A percentile compares a stretch with the other conserved stretches of the same genome.
These are phyloP conservation scores for Tenthredo notha DNA, from an alignment of 2,888 invertebrate species.

Conservation along the genomic window DNA sequence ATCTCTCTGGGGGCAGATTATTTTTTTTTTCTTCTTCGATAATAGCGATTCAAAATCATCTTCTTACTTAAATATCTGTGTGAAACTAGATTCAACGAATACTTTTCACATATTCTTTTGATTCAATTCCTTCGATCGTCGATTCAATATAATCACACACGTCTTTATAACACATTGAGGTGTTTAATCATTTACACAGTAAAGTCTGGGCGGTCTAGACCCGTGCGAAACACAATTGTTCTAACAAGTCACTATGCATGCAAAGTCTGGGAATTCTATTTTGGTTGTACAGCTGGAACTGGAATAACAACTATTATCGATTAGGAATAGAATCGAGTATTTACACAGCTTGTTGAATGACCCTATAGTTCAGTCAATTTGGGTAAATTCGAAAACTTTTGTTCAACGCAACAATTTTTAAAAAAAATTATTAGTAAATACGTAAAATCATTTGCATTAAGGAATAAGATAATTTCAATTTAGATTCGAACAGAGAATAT, in stretches of 20 bases:
- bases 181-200: background rate
- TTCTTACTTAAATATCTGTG: no score
- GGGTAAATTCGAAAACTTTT: no score
- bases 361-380: background rate
- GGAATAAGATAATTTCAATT: no score
- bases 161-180: no score
- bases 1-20: slow-evolving; percentile 81
- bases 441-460: no score
- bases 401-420: no score
- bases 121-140: background rate
- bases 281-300: background rate
- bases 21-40: slow-evolving; percentile 56
- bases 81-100: background rate
- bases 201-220: slow-evolving; percentile 13
- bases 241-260: background rate
- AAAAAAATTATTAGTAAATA: no score
- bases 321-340: background rate
- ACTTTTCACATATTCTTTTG: background rate
- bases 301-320: background rate
- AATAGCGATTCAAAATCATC: background rate
- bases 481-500: no score
- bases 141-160: background rate
- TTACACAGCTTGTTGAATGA: background rate
- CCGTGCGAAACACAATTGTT: background rate
- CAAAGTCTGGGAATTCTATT: background rate